These are phyloP conservation scores for Scaptomyza parva DNA, from an alignment of 2,888 invertebrate genomes.

Conservation along the genomic window DNA sequence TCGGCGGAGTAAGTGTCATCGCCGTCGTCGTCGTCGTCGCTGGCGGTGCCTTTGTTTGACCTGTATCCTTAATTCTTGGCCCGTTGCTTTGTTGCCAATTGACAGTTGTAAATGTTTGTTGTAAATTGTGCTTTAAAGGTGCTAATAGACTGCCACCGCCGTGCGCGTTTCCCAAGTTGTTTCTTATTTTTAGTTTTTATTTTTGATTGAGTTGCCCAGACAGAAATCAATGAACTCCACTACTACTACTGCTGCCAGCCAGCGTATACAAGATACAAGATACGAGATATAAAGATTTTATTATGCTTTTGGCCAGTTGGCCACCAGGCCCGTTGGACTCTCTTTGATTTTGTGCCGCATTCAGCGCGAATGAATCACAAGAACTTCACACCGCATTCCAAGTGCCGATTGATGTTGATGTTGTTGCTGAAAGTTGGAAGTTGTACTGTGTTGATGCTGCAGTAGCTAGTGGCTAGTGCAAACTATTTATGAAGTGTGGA, in stretches of 20 bases:
- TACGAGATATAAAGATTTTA: conserved; percentile 61
- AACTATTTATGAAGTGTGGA: conserved; percentile 71
- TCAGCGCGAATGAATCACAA: conserved; percentile 66
- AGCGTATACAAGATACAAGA: conserved; percentile 32
- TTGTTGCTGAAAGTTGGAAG: conserved; percentile 7
- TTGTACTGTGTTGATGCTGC: too few species aligned
- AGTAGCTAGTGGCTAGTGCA: conserved; percentile 70
- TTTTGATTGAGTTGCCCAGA: conserved; percentile 61
- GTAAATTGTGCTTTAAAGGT: conserved; percentile 81
- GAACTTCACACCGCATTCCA: conserved; percentile 68
- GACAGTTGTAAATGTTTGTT: conserved; percentile 82
- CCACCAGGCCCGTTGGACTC: conserved; percentile 33
- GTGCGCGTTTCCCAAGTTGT: conserved; percentile 74
- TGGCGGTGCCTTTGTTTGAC: conserved; percentile 73
- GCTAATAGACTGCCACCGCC: conserved; percentile 81
- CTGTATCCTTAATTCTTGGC: conserved; percentile 71
- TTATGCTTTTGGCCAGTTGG: conserved; percentile 63
- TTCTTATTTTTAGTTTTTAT: conserved; percentile 1
- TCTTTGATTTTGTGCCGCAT: conserved; percentile 76
- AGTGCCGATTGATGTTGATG: conserved; percentile 21
- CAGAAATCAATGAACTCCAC: conserved; percentile 76
- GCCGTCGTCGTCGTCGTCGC: conserved; percentile 31
- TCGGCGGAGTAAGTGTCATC: conserved; percentile 4
- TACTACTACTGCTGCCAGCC: conserved; percentile 42
- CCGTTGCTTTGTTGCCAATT: conserved; percentile 78